Base-by-base conservation (phyloP, 1,140 invertebrate species). In the Scaptomyza montana region DNA sequence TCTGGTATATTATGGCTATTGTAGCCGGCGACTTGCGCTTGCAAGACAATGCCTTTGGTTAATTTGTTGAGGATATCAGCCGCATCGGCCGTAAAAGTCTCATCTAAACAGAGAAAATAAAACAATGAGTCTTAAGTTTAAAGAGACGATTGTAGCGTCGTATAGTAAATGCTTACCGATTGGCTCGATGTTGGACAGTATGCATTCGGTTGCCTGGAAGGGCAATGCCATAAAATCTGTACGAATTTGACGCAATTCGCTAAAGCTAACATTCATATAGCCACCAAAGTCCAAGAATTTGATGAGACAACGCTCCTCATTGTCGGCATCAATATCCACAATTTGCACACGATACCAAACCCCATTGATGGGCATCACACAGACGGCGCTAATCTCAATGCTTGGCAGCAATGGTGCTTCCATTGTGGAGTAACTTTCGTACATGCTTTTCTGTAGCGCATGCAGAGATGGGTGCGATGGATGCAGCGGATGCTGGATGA, bases 181-280 rank as follows among this genome's bases (percentile, higher is more conserved):
- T 49, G 98, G 97, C 92, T 95, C 94, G 63, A 99, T 94, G 93
- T 98, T 96, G 8, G 97, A 97, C 84, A 99, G 93, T 90, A 95
- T 95, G 89, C 98, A 97, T 93, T 99, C 98, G 41, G 97, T 96
- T 49, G 98, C 97, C 95, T 99, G 98, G 93, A 99, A 99, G 16
- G 98, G 98, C 81, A 99, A 93, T 28, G 95, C 94, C 93, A 98
- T 95, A 91, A 98, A 99, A 92, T 99, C 98, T 66, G 95, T 95
- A 72, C 97, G 94, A 65, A 99, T 98, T 93, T 98, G 96, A 84
- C 96, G 94, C 80, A 99, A 94, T 65, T 94, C 92, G 21, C 94
- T 92, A 70, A 95, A 95, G 71, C 94, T 94, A n/a, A 98, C 93
- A 41, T 93, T 94, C 81, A 95, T 94, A 92, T 97, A 99, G 50